phyloP scores from a whole-genome alignment of 2,888 invertebrate genomes.

The Calameuta filiformis region DNA sequence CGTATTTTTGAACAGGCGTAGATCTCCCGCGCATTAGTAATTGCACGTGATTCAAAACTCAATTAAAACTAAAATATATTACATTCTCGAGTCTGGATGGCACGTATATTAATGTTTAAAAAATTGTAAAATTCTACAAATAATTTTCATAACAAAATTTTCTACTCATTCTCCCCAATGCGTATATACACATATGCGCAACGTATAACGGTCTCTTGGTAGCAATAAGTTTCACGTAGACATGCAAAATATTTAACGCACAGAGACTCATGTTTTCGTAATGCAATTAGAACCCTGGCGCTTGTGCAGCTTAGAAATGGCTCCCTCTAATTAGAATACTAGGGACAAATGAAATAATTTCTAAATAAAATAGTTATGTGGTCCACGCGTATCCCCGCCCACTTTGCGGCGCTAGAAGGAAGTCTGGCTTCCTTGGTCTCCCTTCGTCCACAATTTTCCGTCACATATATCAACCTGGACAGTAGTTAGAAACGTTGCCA shows the following conservation, averaged over 20 bases:
- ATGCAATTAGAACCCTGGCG: constrained; percentile 60
- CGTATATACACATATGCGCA: neutral
- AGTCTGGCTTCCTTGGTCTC: constrained; percentile 26
- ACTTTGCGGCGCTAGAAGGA: constrained; percentile 18
- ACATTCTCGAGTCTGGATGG: neutral
- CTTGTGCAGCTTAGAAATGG: constrained; percentile 50
- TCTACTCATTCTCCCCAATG: neutral
- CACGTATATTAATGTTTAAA: neutral
- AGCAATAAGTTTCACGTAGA: constrained; percentile 48
- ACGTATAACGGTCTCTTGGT: constrained; percentile 42
- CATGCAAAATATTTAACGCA: constrained; percentile 35
- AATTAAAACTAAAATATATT: neutral
- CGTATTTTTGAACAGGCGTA: neutral
- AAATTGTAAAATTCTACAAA: neutral
- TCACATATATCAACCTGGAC: constrained; percentile 64
- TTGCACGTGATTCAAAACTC: neutral
- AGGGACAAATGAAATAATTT: constrained; percentile 53
- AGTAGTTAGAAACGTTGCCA: constrained; percentile 64
- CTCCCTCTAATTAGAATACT: constrained; percentile 55
- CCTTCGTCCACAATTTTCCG: constrained; percentile 63
- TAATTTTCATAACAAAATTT: neutral
- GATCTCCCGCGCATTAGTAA: neutral
- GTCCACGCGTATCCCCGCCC: neutral
- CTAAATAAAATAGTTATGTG: constrained; percentile 41
- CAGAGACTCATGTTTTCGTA: constrained; percentile 61